These are phyloP conservation scores for Hemichromis elongatus DNA, from an alignment of 2,113 vertebrate species.

Conservation along the genomic window DNA sequence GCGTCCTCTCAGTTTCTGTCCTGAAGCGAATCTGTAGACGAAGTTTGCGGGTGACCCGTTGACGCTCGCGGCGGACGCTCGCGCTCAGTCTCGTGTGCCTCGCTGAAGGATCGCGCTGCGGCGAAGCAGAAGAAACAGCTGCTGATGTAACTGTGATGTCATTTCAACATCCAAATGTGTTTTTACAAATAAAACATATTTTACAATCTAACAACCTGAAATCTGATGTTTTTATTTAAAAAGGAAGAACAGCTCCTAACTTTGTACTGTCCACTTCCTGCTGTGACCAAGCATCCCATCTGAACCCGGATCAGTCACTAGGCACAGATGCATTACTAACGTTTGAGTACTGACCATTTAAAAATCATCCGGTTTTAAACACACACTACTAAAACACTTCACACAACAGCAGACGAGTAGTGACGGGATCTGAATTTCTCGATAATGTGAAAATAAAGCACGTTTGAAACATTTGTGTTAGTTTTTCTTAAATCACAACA, in stretches of 20 bases:
- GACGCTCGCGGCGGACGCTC: background rate
- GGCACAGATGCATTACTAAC: too few species aligned
- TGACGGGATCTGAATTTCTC: background rate
- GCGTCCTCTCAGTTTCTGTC: background rate
- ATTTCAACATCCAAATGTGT: background rate
- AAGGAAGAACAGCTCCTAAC: rapidly evolving
- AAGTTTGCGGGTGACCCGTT: background rate
- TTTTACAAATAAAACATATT: background rate
- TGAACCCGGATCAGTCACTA: too few species aligned
- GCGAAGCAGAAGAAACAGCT: background rate
- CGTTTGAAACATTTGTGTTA: background rate
- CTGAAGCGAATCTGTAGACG: background rate
- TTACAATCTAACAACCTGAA: background rate
- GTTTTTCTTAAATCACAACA: background rate
- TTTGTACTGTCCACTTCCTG: too few species aligned
- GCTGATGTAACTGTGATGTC: background rate
- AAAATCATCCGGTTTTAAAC: too few species aligned
- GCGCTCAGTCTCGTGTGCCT: rapidly evolving
- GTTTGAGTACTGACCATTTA: too few species aligned
- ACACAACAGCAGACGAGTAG: background rate
- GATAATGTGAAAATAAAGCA: background rate
- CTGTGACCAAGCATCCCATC: too few species aligned
- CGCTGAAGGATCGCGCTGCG: background rate
- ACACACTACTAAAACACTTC: background rate
- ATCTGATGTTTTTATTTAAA: background rate